phyloP scores from a whole-genome alignment of 2,113 vertebrate species.

The Indicator maculatus region DNA sequence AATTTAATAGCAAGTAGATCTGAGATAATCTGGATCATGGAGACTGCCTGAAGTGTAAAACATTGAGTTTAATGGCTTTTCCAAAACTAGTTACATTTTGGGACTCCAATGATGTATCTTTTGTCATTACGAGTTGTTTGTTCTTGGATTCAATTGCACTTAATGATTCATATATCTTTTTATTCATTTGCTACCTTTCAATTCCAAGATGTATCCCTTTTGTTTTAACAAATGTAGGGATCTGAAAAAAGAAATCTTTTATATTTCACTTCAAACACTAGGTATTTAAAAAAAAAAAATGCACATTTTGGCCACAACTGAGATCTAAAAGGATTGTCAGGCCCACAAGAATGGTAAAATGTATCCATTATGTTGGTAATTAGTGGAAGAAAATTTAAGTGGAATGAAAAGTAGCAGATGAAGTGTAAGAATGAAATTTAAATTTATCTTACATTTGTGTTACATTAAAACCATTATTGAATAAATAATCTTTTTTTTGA shows the following conservation, averaged over 20 bases:
- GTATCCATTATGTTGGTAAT: background rate
- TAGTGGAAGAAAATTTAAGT: background rate
- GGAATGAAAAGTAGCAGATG: background rate
- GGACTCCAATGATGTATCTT: background rate
- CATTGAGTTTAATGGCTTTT: background rate
- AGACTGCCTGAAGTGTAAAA: background rate
- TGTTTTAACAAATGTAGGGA: background rate
- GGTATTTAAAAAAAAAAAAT: background rate
- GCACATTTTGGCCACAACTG: background rate
- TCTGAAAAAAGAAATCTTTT: background rate
- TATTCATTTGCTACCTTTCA: background rate
- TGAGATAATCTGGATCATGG: background rate
- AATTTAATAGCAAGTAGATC: background rate
- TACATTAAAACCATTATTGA: background rate
- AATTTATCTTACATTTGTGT: background rate
- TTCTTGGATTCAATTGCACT: background rate
- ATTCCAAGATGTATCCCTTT: rapidly evolving
- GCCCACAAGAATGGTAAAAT: background rate
- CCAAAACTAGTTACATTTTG: background rate
- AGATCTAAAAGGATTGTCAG: background rate
- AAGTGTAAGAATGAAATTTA: background rate
- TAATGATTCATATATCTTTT: background rate
- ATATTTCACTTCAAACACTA: background rate
- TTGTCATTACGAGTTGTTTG: too few relatives aligned
- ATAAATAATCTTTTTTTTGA: background rate